phyloP scores from a whole-genome alignment of 2,888 invertebrate genomes.

The Dastarcus helophoroides region DNA sequence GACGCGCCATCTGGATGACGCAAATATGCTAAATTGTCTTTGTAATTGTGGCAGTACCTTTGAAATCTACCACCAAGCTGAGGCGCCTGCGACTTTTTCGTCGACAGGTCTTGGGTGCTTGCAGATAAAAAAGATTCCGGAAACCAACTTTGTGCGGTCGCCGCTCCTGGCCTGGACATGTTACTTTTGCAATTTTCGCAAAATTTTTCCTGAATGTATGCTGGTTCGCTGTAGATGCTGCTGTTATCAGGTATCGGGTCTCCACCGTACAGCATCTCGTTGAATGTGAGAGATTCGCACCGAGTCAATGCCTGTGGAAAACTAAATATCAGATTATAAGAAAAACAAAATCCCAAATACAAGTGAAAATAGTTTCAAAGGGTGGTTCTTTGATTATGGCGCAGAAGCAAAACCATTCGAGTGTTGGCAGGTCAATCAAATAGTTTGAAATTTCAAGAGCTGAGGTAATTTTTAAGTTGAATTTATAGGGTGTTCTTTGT shows the following conservation, averaged over 20 bases:
- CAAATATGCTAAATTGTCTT: constrained; percentile 52
- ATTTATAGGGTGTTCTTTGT: no score
- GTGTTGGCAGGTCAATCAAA: no score
- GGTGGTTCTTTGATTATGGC: no score
- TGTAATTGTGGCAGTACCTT: constrained; percentile 45
- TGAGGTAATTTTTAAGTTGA: no score
- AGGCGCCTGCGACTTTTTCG: constrained; percentile 21
- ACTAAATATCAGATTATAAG: no score
- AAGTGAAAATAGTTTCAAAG: no score
- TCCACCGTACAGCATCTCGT: constrained; percentile 53
- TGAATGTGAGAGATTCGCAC: constrained; percentile 58
- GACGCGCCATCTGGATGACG: constrained; percentile 89
- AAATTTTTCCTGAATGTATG: constrained; percentile 63
- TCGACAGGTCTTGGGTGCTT: constrained; percentile 40
- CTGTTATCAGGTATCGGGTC: constrained; percentile 55
- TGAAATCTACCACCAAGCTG: constrained; percentile 42
- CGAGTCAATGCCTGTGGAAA: constrained; percentile 41
- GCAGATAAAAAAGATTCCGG: constrained; percentile 42
- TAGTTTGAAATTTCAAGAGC: no score
- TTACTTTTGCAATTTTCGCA: constrained; percentile 65
- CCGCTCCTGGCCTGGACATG: constrained; percentile 55
- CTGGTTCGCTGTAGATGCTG: constrained; percentile 79
- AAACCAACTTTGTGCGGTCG: constrained; percentile 56
- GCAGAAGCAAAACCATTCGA: no score
- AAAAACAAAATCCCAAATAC: no score